phyloP scores from a whole-genome alignment of 1,140 invertebrate genomes.

The Drosophila parabipectinata region DNA sequence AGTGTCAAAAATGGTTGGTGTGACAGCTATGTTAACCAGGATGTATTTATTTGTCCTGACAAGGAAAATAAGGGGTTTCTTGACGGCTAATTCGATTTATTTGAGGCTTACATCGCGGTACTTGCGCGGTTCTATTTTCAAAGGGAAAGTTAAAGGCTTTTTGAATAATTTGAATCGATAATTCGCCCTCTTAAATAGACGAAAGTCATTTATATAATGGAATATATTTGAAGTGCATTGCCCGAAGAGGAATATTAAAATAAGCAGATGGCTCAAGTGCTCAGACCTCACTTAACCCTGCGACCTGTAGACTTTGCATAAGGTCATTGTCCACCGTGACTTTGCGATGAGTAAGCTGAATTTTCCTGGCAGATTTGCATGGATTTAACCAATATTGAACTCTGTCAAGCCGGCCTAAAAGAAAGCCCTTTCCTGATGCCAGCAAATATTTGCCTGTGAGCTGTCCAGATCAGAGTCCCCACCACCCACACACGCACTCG shows the following conservation, averaged over 20 bases:
- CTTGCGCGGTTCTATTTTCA: background rate
- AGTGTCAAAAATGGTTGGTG: slow-evolving; percentile 16
- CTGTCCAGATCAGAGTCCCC: slow-evolving; percentile 16
- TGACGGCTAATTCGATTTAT: slow-evolving; percentile 2
- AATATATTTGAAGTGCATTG: slow-evolving; percentile 26
- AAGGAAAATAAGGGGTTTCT: slow-evolving; percentile 10
- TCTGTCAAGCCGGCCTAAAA: slow-evolving; percentile 16
- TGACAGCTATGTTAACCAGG: slow-evolving; percentile 27
- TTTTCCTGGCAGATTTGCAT: slow-evolving; percentile 41
- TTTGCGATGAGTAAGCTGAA: slow-evolving; percentile 20
- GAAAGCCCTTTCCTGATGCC: slow-evolving; percentile 37
- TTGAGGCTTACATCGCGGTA: background rate
- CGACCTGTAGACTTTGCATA: slow-evolving; percentile 21
- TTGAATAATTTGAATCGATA: background rate
- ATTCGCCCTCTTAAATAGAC: slow-evolving; percentile 1
- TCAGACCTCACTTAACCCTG: slow-evolving; percentile 37
- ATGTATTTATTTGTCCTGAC: slow-evolving; percentile 2
- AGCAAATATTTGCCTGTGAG: slow-evolving; percentile 63
- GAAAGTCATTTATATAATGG: slow-evolving; percentile 22
- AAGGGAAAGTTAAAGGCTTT: background rate
- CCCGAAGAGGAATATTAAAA: slow-evolving; percentile 30
- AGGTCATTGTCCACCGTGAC: slow-evolving; percentile 26
- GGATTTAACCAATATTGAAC: slow-evolving; percentile 39
- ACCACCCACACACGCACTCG: slow-evolving; percentile 13
- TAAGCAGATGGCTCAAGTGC: slow-evolving; percentile 23